These are phyloP conservation scores for Tachina grossa DNA, from an alignment of 2,888 invertebrate genomes.

Conservation along the genomic window DNA sequence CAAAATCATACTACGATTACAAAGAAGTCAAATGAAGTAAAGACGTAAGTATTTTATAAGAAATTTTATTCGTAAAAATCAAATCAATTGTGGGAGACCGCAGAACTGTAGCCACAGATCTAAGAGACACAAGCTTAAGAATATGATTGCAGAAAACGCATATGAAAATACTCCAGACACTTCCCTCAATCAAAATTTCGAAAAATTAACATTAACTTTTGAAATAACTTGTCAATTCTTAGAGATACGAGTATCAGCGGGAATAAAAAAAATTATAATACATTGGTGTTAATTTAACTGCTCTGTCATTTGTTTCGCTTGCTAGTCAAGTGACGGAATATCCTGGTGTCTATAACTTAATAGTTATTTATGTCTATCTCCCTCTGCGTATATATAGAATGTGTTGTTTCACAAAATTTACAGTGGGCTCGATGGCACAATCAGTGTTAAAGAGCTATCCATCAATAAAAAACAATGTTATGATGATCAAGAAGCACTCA, in stretches of 20 bases:
- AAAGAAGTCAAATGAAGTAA: too few relatives aligned
- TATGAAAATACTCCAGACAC: background rate
- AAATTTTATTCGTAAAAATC: too few relatives aligned
- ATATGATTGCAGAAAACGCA: background rate
- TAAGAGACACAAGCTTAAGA: too few relatives aligned
- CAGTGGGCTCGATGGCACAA: background rate
- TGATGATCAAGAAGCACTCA: too few relatives aligned
- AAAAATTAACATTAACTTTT: background rate
- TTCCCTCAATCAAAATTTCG: background rate
- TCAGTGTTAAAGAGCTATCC: background rate
- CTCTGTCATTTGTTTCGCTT: slow-evolving; percentile 60
- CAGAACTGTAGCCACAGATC: too few relatives aligned
- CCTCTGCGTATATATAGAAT: background rate
- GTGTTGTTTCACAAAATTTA: too few relatives aligned
- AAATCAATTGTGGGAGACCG: too few relatives aligned
- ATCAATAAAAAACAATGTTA: too few relatives aligned
- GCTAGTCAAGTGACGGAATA: slow-evolving; percentile 55
- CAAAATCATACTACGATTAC: too few relatives aligned
- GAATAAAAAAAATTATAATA: slow-evolving; percentile 42
- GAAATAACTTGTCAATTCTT: background rate
- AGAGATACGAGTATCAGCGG: background rate
- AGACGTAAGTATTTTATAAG: too few relatives aligned
- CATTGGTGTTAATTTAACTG: slow-evolving; percentile 66
- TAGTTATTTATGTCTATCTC: background rate
- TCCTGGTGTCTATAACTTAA: slow-evolving; percentile 29